Conservation (phyloP, 2,797 vertebrate genomes). For the Eulemur rubriventer region DNA sequence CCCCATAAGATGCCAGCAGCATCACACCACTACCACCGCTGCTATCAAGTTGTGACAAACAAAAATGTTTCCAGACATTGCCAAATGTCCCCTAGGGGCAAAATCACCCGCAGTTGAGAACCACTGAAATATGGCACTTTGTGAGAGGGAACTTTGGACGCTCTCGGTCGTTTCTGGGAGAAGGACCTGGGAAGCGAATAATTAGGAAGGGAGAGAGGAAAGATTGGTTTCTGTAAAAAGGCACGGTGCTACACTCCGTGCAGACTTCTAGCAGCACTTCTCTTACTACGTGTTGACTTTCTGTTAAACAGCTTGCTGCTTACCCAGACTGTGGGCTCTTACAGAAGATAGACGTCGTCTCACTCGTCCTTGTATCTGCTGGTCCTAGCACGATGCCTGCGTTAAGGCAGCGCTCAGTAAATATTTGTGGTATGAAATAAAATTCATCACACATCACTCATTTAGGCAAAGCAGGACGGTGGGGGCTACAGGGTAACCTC, state of each 20-base stretch:
- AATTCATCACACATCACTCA: not conserved
- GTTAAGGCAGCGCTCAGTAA: not conserved
- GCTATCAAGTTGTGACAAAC: not conserved
- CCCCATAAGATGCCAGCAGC: not conserved
- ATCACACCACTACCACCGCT: too few species aligned
- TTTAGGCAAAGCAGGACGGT: not conserved
- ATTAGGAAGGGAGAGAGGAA: not conserved
- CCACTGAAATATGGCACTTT: not conserved
- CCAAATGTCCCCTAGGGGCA: not conserved
- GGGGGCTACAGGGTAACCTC: not conserved
- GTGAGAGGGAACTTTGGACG: not conserved
- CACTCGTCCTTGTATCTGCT: not conserved
- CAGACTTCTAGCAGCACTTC: too few species aligned
- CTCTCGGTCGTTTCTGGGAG: not conserved
- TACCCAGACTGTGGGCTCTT: not conserved
- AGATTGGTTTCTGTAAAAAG: not conserved
- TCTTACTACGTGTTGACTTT: not conserved
- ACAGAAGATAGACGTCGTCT: not conserved
- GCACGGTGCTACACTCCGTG: fast-evolving
- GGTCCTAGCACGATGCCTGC: not conserved
- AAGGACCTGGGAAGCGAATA: not conserved
- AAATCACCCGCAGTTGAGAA: not conserved
- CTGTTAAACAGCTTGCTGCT: not conserved
- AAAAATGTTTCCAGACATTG: not conserved
- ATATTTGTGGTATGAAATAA: not conserved